Evolutionary conservation across 1,140 invertebrate genomes (phyloP).

Genomic region (Psix sp.): DNA sequence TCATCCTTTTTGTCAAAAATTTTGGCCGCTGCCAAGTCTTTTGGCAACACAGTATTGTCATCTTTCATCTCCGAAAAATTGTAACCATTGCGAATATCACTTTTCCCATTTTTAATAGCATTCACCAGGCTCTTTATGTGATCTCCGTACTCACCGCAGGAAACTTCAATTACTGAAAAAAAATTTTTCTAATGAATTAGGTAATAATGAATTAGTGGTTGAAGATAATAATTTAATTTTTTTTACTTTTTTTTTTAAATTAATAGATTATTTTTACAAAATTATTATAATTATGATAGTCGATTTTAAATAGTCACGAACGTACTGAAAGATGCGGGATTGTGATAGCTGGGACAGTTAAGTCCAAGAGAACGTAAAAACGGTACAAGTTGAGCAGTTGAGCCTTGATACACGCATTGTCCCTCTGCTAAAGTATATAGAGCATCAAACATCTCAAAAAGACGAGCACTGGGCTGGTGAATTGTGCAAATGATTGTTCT

Average conservation of each 20-base stretch:
- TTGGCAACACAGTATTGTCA: constrained; percentile 77
- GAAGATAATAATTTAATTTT: constrained; percentile 7
- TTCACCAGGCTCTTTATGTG: constrained; percentile 89
- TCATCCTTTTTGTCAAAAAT: constrained; percentile 71
- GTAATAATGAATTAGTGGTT: background rate
- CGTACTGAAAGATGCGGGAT: constrained; percentile 95
- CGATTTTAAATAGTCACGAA: constrained; percentile 7
- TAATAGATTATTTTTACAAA: background rate
- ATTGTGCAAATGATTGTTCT: constrained; percentile 98
- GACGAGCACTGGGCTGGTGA: constrained; percentile 95
- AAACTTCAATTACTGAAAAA: constrained; percentile 90
- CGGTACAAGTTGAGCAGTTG: constrained; percentile 89
- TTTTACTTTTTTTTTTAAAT: no score
- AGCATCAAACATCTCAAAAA: constrained; percentile 98
- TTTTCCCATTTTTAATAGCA: constrained; percentile 89
- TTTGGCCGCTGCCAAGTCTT: constrained; percentile 68
- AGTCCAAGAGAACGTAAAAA: constrained; percentile 89
- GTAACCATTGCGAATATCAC: constrained; percentile 83
- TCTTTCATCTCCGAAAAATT: constrained; percentile 80
- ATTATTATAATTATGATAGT: constrained; percentile 1
- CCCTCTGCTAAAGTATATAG: constrained; percentile 95
- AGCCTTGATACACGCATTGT: constrained; percentile 95
- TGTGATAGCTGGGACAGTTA: constrained; percentile 96
- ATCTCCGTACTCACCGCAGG: constrained; percentile 96
- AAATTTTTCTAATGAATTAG: background rate